Evolutionary conservation across 2,113 vertebrate genomes (phyloP).

Genomic region (Bubo bubo): DNA sequence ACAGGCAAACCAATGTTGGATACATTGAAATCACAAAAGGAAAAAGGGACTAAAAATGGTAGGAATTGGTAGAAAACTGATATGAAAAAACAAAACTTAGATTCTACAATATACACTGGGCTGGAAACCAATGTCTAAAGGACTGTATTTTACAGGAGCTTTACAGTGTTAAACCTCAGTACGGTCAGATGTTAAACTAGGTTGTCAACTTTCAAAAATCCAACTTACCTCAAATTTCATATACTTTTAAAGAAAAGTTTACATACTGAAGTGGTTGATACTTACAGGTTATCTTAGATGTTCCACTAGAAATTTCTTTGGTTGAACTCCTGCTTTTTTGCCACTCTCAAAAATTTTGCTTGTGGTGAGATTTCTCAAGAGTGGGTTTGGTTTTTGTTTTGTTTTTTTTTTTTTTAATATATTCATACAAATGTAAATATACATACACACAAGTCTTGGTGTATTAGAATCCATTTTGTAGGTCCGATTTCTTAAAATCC

Average conservation of each 20-base stretch:
- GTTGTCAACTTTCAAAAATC: slow-evolving; percentile 34
- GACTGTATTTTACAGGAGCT: background rate
- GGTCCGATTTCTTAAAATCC: slow-evolving; percentile 32
- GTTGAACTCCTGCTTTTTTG: slow-evolving; percentile 54
- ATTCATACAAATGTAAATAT: background rate
- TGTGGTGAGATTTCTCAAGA: slow-evolving; percentile 4
- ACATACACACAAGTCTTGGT: background rate
- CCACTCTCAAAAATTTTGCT: slow-evolving; percentile 36
- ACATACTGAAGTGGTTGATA: slow-evolving; percentile 75
- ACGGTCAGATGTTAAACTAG: slow-evolving; percentile 43
- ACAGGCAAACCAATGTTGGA: slow-evolving; percentile 74
- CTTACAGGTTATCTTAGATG: slow-evolving; percentile 82
- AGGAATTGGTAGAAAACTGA: slow-evolving; percentile 63
- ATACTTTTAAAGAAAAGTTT: slow-evolving; percentile 78
- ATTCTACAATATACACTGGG: slow-evolving; percentile 17
- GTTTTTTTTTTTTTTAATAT: background rate
- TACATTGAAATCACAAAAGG: slow-evolving; percentile 78
- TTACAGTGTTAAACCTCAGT: slow-evolving; percentile 17
- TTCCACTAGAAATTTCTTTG: slow-evolving; percentile 78
- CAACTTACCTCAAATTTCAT: slow-evolving; percentile 84
- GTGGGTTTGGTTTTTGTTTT: background rate
- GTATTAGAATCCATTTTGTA: slow-evolving; percentile 8
- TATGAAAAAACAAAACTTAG: slow-evolving; percentile 41
- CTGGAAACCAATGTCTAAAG: slow-evolving; percentile 19
- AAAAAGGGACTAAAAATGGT: slow-evolving; percentile 72